Evolutionary conservation across 2,113 vertebrate genomes (phyloP).

Genomic region (Leucosticte australis): DNA sequence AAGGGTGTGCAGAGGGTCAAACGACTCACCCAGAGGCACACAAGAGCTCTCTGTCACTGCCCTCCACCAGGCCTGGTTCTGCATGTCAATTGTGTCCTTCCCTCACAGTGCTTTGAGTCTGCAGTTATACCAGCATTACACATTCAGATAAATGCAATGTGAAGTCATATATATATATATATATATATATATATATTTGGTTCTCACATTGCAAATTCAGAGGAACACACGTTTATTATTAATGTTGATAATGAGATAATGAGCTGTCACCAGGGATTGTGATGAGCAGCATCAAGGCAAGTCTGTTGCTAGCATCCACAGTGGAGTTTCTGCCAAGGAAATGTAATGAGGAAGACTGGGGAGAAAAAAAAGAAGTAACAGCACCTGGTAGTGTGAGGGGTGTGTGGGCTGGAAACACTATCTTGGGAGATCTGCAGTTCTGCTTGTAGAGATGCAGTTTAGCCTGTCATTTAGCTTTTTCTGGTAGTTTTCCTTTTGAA

Average conservation of each 20-base stretch:
- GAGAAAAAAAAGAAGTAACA: neutral
- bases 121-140: neutral
- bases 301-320: slow-evolving; percentile 24
- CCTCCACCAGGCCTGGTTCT: neutral
- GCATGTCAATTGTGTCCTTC: slow-evolving; percentile 3
- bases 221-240: slow-evolving; percentile 33
- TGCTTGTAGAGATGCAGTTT: slow-evolving; percentile 23
- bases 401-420: slow-evolving; percentile 34
- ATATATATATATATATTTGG: neutral
- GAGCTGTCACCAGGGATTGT: slow-evolving; percentile 17
- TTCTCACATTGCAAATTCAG: slow-evolving; percentile 24
- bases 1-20: neutral
- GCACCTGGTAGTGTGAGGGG: neutral
- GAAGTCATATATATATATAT: neutral
- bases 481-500: slow-evolving; percentile 20
- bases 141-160: slow-evolving; percentile 2
- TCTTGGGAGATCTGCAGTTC: slow-evolving; percentile 44
- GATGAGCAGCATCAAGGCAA: slow-evolving; percentile 35
- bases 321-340: slow-evolving; percentile 37
- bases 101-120: neutral
- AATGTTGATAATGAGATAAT: slow-evolving; percentile 60
- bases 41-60: neutral
- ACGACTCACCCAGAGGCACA: neutral
- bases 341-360: neutral
- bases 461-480: slow-evolving; percentile 36